phyloP scores from a whole-genome alignment of 2,113 vertebrate species.

The Alexandromys fortis region DNA sequence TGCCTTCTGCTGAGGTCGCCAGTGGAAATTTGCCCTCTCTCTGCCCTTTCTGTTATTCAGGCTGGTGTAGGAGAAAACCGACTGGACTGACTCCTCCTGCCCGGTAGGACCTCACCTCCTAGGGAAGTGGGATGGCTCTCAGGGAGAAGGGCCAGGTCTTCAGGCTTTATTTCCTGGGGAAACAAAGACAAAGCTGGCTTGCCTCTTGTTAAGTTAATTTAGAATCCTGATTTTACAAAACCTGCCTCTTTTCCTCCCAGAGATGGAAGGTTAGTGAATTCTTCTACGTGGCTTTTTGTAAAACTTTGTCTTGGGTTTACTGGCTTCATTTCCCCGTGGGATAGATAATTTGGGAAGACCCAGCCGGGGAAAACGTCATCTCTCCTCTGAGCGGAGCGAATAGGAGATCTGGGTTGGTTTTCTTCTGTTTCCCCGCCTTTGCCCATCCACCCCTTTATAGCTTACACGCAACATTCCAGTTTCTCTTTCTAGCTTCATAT shows the following conservation, averaged over 20 bases:
- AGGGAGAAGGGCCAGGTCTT: background rate
- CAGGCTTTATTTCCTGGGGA: no score
- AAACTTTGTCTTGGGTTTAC: background rate
- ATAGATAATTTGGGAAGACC: background rate
- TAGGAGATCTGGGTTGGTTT: background rate
- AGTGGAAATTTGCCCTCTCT: background rate
- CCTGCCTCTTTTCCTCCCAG: background rate
- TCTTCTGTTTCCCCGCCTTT: background rate
- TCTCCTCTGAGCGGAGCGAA: background rate
- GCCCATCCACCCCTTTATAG: background rate
- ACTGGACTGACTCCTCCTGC: background rate
- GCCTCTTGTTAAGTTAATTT: background rate
- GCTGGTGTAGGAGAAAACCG: background rate
- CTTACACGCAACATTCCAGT: fast-evolving
- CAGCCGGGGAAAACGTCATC: background rate
- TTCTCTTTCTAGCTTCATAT: background rate
- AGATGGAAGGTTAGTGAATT: background rate
- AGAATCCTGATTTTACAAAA: background rate
- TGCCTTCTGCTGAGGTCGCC: slow-evolving; percentile 1
- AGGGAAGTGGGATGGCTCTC: no score
- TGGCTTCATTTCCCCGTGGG: background rate
- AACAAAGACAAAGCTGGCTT: background rate
- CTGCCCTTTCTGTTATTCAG: background rate
- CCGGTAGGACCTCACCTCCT: background rate
- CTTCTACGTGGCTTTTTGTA: background rate